Conservation (phyloP, 2,888 invertebrate genomes). For the Lottia scabra region DNA sequence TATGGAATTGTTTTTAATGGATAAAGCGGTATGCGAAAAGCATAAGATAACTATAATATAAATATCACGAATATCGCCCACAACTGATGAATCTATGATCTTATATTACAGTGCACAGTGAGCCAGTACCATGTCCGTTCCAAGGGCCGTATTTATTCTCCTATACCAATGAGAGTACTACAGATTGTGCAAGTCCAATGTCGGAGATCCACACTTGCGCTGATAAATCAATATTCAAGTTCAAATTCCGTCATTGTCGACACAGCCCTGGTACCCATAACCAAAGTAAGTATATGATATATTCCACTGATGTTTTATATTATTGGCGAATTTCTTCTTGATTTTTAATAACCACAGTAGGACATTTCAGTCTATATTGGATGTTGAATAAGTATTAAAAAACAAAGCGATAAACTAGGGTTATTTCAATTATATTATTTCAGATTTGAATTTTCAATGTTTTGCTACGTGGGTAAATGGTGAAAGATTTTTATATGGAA, state of each 20-base stretch:
- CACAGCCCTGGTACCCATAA: conserved; percentile 71
- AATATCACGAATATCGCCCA: too few relatives aligned
- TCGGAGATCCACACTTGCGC: conserved; percentile 95
- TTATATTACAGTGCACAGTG: conserved; percentile 61
- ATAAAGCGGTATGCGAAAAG: too few relatives aligned
- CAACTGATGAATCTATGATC: too few relatives aligned
- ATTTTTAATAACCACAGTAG: too few relatives aligned
- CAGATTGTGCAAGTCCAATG: conserved; percentile 88
- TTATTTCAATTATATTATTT: conserved; percentile 18
- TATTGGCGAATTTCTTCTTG: too few relatives aligned
- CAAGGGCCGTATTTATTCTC: conserved; percentile 91
- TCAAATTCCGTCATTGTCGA: conserved; percentile 94
- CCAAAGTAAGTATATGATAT: conserved; percentile 37
- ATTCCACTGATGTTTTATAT: neutral
- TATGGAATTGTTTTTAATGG: too few relatives aligned
- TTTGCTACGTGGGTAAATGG: conserved; percentile 60
- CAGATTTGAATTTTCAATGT: conserved; percentile 59
- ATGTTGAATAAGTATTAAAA: too few relatives aligned
- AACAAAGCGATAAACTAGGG: too few relatives aligned
- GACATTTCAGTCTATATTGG: too few relatives aligned
- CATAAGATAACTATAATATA: too few relatives aligned
- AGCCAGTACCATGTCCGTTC: conserved; percentile 91
- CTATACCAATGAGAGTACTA: conserved; percentile 77
- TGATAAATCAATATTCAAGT: conserved; percentile 87
- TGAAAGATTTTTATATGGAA: conserved; percentile 61